phyloP scores from a whole-genome alignment of 2,797 vertebrate species.

The Sebastolobus alascanus region DNA sequence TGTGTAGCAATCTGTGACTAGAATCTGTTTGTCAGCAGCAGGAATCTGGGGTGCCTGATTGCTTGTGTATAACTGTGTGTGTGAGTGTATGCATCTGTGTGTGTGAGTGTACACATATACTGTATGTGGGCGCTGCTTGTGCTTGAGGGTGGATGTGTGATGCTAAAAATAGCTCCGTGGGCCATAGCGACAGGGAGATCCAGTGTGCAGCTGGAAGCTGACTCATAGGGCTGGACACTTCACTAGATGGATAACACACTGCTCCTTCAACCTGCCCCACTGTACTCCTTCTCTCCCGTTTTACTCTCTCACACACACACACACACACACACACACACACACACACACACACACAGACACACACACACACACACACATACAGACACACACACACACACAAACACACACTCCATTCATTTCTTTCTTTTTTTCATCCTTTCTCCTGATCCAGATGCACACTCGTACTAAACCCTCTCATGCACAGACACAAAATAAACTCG shows the following conservation, averaged over 20 bases:
- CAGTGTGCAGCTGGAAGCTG: slow-evolving; percentile 67
- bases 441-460: background rate
- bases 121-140: slow-evolving; percentile 9
- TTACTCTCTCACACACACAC: background rate
- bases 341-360: background rate
- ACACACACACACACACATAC: background rate
- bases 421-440: background rate
- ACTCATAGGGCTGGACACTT: slow-evolving; percentile 65
- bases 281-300: background rate
- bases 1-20: slow-evolving; percentile 18
- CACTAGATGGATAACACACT: slow-evolving; percentile 49
- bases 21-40: slow-evolving; percentile 23
- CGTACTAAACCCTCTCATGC: background rate
- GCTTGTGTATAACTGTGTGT: slow-evolving; percentile 16
- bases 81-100: background rate
- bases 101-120: background rate
- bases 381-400: too few species aligned
- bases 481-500: background rate
- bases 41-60: slow-evolving; percentile 26
- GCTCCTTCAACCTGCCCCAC: slow-evolving; percentile 30
- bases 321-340: too few species aligned
- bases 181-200: slow-evolving; percentile 67
- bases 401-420: background rate
- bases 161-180: slow-evolving; percentile 77
- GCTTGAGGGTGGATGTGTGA: slow-evolving; percentile 49